A percentile compares a stretch with the other conserved stretches of the same genome.
Evolutionary conservation across 2,888 invertebrate genomes (phyloP).

Genomic region (Napeogenes sylphis): DNA sequence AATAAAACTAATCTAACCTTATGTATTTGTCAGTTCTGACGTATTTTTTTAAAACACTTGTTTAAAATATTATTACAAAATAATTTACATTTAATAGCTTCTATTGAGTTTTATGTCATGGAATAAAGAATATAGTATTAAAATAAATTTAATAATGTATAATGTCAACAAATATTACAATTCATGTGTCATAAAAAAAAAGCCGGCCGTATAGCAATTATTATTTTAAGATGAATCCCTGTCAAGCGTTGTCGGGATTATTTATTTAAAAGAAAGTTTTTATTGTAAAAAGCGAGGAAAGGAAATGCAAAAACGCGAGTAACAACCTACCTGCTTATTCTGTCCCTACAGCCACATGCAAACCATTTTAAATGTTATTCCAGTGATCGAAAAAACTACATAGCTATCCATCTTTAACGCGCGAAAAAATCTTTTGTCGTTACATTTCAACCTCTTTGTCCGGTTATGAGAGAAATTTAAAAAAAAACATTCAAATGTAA

Average conservation of each 20-base stretch:
- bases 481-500: conserved; percentile 45
- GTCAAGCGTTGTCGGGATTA: conserved; percentile 72
- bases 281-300: conserved; percentile 74
- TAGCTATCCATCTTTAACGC: conserved; percentile 41
- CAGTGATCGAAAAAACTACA: conserved; percentile 57
- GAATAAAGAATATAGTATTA: background rate
- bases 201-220: conserved; percentile 52
- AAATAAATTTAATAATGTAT: conserved; percentile 1
- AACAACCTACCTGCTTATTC: conserved; percentile 61
- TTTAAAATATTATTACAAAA: too few species aligned
- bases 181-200: conserved; percentile 33
- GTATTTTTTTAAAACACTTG: background rate
- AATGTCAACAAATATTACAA: conserved; percentile 18
- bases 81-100: too few species aligned
- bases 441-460: conserved; percentile 50
- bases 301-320: conserved; percentile 75
- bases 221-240: conserved; percentile 73
- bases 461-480: conserved; percentile 42
- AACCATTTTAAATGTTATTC: conserved; percentile 59
- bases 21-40: background rate
- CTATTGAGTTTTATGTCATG: too few species aligned
- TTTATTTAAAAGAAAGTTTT: conserved; percentile 79
- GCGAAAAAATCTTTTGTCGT: conserved; percentile 60
- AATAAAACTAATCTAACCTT: conserved; percentile 2
- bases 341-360: conserved; percentile 74